These are phyloP conservation scores for Tetragonula clypearis DNA, from an alignment of 1,140 invertebrate species.

Conservation along the genomic window DNA sequence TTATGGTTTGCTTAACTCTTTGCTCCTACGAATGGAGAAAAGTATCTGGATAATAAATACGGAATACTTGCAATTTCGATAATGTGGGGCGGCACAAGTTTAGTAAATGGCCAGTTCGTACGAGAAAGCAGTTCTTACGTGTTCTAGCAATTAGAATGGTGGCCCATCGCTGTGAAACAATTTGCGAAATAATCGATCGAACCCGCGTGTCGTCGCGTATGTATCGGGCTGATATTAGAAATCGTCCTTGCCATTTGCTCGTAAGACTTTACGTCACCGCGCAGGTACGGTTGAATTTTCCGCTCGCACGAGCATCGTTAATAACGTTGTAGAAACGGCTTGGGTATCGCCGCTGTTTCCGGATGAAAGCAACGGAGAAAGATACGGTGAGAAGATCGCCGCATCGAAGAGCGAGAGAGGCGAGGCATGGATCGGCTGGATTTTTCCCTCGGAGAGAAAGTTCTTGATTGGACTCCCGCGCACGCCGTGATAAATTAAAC, in stretches of 20 bases:
- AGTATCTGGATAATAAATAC: background rate
- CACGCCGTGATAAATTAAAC: constrained; percentile 65
- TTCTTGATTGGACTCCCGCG: constrained; percentile 65
- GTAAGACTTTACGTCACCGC: background rate
- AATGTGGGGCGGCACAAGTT: background rate
- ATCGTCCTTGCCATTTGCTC: background rate
- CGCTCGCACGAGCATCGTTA: constrained; percentile 8
- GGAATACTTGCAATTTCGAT: background rate
- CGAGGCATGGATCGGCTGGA: constrained; percentile 37
- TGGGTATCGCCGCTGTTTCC: constrained; percentile 4
- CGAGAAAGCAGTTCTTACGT: no score
- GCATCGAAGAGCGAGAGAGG: constrained; percentile 15
- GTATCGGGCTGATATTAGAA: background rate
- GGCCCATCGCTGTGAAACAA: no score
- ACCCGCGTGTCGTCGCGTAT: no score
- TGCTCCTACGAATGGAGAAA: background rate
- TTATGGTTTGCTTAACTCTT: background rate
- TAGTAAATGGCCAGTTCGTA: background rate
- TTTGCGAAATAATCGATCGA: no score
- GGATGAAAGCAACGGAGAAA: constrained; percentile 29
- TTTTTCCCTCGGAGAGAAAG: constrained; percentile 72
- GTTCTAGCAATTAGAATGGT: no score
- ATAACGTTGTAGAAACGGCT: constrained; percentile 14
- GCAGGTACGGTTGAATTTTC: background rate
- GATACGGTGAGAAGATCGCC: constrained; percentile 2